Evolutionary conservation across 2,888 invertebrate genomes (phyloP).

Genomic region (Hofmannophila pseudospretella): DNA sequence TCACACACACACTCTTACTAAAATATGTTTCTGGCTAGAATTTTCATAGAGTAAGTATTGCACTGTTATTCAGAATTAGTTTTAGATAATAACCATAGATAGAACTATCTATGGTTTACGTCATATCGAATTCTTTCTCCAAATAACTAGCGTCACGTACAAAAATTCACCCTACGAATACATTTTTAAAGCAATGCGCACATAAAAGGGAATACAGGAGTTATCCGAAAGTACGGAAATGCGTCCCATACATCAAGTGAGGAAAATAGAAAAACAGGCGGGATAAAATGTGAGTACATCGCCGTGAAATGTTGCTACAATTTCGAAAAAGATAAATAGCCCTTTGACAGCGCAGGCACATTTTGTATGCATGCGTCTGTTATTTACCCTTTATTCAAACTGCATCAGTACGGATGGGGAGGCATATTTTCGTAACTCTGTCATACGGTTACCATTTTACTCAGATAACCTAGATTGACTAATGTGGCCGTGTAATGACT

Average conservation of each 20-base stretch:
- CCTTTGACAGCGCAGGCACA: constrained; percentile 47
- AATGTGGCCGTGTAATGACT: no score
- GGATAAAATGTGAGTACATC: constrained; percentile 67
- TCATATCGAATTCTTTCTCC: constrained; percentile 18
- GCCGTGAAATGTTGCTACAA: constrained; percentile 65
- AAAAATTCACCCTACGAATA: constrained; percentile 52
- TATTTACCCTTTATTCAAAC: constrained; percentile 17
- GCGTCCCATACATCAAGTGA: constrained; percentile 72
- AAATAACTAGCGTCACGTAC: constrained; percentile 7
- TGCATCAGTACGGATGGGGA: constrained; percentile 13
- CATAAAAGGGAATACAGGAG: constrained; percentile 71
- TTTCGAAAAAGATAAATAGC: constrained; percentile 62
- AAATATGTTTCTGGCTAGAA: no score
- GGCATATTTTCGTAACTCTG: constrained; percentile 10
- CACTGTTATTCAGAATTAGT: no score
- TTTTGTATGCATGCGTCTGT: constrained; percentile 45
- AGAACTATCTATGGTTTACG: no score
- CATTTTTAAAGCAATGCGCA: constrained; percentile 68
- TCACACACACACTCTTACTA: no score
- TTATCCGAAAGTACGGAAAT: constrained; percentile 73
- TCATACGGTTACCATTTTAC: neutral
- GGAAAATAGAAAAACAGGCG: constrained; percentile 68
- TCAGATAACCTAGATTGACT: no score
- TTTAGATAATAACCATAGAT: no score
- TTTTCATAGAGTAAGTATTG: no score